Evolutionary conservation across 2,797 vertebrate species (phyloP), one percentile per base, ranked within the genome.

Genomic region (Scleropages formosus): DNA sequence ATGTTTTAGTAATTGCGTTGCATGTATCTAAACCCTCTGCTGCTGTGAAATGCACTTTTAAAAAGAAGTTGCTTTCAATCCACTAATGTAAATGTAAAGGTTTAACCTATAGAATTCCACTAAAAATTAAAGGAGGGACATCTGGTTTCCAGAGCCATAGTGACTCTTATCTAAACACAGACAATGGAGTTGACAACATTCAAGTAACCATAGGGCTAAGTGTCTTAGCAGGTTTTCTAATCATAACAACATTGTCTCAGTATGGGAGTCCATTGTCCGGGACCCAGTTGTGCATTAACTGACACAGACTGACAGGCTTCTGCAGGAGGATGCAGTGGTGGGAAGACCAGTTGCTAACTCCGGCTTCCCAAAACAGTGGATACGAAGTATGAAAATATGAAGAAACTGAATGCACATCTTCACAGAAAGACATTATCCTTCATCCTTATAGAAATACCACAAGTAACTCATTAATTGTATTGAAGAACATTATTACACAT

Each of bases 351-450:
- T 63, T 22, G 22, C 63, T 62, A 58, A 58, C 47, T 39, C 49
- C 63, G 75, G 75, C 58, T 75, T 75, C 66, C 73, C 53, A 58
- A 53, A 75, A 67, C 73, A 75, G 63, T 64, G 65, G 47, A 58
- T 67, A 75, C 44, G 66, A 67, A n/a, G n/a, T n/a, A n/a, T n/a
- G n/a, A n/a, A n/a, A n/a, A n/a, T n/a, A n/a, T n/a, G n/a, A n/a
- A n/a, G 18, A 59, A 66, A 58, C 58, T 66, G 49, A 75, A 65
- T 66, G 63, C 53, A 62, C 58, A 75, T 58, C 51, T 58, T 31
- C 75, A 49, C 58, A 39, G 73, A 53, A 62, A 44, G 63, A 67
- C 47, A 74, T 24, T 64, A 59, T 64, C 74, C 74, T 73, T 24
- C 60, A 44, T 66, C 49, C 49, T 12, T 39, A 75, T 56, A 66